Conservation (phyloP, 2,888 invertebrate species). For the Sthenelais limicola region DNA sequence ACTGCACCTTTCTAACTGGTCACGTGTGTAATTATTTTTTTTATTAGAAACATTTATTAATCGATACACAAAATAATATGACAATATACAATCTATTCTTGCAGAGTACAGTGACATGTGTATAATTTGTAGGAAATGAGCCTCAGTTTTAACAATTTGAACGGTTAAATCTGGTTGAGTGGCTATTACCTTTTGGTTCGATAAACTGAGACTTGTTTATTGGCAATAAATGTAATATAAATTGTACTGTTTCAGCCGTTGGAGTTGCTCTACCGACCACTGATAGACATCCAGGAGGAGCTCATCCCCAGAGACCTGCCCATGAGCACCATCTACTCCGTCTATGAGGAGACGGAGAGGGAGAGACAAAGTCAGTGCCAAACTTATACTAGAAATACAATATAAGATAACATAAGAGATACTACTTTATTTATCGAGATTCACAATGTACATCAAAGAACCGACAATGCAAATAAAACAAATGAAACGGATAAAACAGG, state of each 20-base stretch:
- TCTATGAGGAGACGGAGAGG: constrained; percentile 68
- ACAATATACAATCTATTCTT: too few relatives aligned
- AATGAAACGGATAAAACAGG: too few relatives aligned
- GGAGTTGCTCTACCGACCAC: constrained; percentile 66
- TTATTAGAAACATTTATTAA: too few relatives aligned
- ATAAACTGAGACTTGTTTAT: neutral
- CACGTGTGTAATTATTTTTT: too few relatives aligned
- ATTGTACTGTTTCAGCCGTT: constrained; percentile 61
- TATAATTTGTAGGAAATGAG: too few relatives aligned
- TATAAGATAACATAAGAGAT: neutral
- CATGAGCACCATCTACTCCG: constrained; percentile 64
- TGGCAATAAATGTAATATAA: neutral
- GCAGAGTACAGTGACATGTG: too few relatives aligned
- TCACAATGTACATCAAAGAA: too few relatives aligned
- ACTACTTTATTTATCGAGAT: too few relatives aligned
- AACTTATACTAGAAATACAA: neutral
- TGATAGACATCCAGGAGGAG: constrained; percentile 70
- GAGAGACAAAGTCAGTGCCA: constrained; percentile 61
- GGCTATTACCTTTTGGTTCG: neutral
- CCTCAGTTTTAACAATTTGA: neutral
- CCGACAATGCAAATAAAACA: too few relatives aligned
- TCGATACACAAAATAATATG: too few relatives aligned
- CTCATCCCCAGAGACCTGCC: constrained; percentile 66
- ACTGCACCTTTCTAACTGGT: too few relatives aligned
- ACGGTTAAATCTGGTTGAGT: neutral